A percentile compares a stretch with the other conserved stretches of the same genome.
Evolutionary conservation across 2,888 invertebrate genomes (phyloP).

Genomic region (Neoascia interrupta): DNA sequence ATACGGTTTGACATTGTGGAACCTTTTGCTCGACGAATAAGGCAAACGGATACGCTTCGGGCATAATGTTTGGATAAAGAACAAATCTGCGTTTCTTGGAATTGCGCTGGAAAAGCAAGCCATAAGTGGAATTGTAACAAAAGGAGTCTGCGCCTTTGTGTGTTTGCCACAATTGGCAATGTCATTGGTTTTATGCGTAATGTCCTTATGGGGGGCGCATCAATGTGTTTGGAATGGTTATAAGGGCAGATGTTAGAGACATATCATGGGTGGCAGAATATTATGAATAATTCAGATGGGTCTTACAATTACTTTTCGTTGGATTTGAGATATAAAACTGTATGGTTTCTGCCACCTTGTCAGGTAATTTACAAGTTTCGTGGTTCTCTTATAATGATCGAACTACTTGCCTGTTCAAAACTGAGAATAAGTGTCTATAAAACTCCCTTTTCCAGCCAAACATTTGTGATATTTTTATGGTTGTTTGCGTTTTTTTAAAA

Average conservation of each 20-base stretch:
- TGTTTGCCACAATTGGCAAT: conserved; percentile 55
- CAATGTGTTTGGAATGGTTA: conserved; percentile 34
- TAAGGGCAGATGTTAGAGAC: conserved; percentile 24
- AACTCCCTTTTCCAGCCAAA: too few species aligned
- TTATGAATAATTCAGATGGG: conserved; percentile 64
- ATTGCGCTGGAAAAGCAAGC: too few species aligned
- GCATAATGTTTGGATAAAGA: conserved; percentile 28
- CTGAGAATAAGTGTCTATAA: too few species aligned
- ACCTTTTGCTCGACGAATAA: conserved; percentile 44
- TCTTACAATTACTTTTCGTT: too few species aligned
- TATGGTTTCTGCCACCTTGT: too few species aligned
- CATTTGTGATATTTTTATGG: conserved; percentile 2
- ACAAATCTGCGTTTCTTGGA: conserved; percentile 60
- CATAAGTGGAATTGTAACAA: too few species aligned
- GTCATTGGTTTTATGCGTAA: conserved; percentile 57
- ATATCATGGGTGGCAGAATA: conserved; percentile 18
- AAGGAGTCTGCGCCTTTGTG: too few species aligned
- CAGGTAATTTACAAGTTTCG: too few species aligned
- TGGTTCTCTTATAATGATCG: too few species aligned
- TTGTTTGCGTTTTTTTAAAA: conserved; percentile 27
- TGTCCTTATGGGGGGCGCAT: conserved; percentile 49
- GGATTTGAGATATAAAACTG: too few species aligned
- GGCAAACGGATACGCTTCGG: conserved; percentile 15
- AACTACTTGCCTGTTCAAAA: too few species aligned
- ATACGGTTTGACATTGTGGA: conserved; percentile 59